phyloP scores from a whole-genome alignment of 1,140 invertebrate species.

The Propsilocerus akamusi region DNA sequence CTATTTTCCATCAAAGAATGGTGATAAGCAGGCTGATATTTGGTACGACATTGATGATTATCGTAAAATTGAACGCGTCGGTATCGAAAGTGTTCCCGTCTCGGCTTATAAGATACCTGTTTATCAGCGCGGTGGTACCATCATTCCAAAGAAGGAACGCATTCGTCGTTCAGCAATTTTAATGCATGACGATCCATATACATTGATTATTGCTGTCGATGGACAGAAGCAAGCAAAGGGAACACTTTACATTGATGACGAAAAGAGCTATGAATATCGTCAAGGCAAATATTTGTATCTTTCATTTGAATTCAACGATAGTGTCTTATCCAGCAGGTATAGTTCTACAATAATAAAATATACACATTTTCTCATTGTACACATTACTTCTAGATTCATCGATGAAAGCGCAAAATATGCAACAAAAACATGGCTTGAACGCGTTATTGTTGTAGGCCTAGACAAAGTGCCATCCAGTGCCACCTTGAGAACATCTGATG shows the following conservation, averaged over 20 bases:
- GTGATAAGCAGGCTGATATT: constrained; percentile 28
- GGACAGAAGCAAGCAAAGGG: constrained; percentile 52
- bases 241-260: constrained; percentile 83
- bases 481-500: constrained; percentile 11
- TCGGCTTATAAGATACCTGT: constrained; percentile 64
- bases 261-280: constrained; percentile 68
- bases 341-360: constrained; percentile 13
- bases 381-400: constrained; percentile 37
- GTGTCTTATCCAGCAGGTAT: constrained; percentile 45
- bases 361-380: constrained; percentile 9
- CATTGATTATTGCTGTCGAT: constrained; percentile 64
- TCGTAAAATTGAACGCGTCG: constrained; percentile 35
- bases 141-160: constrained; percentile 81
- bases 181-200: constrained; percentile 85
- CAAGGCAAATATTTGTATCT: constrained; percentile 62
- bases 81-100: constrained; percentile 42
- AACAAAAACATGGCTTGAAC: constrained; percentile 71
- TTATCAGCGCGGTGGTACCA: constrained; percentile 85
- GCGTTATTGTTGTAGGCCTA: constrained; percentile 64
- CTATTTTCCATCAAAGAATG: constrained; percentile 68
- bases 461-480: constrained; percentile 43
- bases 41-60: constrained; percentile 90
- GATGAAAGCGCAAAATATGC: constrained; percentile 41
- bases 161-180: constrained; percentile 69
- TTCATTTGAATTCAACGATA: constrained; percentile 42